Percentiles rank a stretch among this genome's conserved stretches.
Conservation (phyloP, 2,888 invertebrate species). For the Mechanitis mazaeus region DNA sequence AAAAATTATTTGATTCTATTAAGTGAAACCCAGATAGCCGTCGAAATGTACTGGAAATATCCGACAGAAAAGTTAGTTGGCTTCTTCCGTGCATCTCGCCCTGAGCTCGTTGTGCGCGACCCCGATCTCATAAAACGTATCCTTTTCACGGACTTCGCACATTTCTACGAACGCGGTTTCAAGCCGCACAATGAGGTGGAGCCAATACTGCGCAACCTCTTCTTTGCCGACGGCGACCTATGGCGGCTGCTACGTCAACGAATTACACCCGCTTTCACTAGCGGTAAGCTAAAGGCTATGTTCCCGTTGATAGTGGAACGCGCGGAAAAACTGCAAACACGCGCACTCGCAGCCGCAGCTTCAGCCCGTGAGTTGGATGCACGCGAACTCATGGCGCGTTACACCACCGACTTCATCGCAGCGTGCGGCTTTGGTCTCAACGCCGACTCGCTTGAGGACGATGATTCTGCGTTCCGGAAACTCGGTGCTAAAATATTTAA, state of each 20-base stretch:
- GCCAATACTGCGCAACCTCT: slow-evolving; percentile 49
- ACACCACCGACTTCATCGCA: slow-evolving; percentile 36
- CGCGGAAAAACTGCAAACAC: slow-evolving; percentile 43
- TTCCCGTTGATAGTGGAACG: slow-evolving; percentile 53
- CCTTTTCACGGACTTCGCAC: slow-evolving; percentile 45
- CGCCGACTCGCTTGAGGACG: slow-evolving; percentile 47
- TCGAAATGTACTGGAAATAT: slow-evolving; percentile 48
- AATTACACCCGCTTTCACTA: slow-evolving; percentile 53
- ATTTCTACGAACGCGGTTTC: slow-evolving; percentile 49
- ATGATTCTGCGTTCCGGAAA: slow-evolving; percentile 47
- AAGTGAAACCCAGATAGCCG: slow-evolving; percentile 41
- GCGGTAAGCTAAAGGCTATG: slow-evolving; percentile 53
- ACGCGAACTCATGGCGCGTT: slow-evolving; percentile 51
- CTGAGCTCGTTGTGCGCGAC: slow-evolving; percentile 50
- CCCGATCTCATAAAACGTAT: slow-evolving; percentile 48
- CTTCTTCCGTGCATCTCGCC: slow-evolving; percentile 41
- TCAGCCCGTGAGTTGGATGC: slow-evolving; percentile 41
- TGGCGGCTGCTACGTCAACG: slow-evolving; percentile 54
- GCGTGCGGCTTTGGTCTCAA: slow-evolving; percentile 57
- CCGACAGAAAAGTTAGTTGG: slow-evolving; percentile 51
- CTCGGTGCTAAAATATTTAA: slow-evolving; percentile 45
- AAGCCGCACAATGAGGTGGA: slow-evolving; percentile 39
- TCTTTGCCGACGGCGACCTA: slow-evolving; percentile 51
- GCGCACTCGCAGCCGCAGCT: slow-evolving; percentile 33
- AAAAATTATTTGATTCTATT: slow-evolving; percentile 38